Evolutionary conservation across 2,888 invertebrate species (phyloP).

Genomic region (Lasioglossum pauxillum): DNA sequence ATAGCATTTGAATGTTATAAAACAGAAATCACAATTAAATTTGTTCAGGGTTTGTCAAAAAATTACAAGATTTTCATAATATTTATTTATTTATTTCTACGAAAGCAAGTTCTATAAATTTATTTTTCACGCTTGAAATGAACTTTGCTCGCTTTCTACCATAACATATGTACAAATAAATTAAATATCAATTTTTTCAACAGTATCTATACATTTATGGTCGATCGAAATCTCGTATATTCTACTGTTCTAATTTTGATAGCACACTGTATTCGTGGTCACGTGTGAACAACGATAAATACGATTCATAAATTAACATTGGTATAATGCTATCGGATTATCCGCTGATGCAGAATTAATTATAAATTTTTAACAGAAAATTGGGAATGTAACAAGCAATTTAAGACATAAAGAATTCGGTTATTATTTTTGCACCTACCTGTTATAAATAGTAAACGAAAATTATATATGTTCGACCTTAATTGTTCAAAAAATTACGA

Average conservation of each 20-base stretch:
- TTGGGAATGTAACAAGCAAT: background rate
- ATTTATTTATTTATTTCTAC: conserved; percentile 4
- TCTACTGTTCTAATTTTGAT: background rate
- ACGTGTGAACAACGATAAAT: background rate
- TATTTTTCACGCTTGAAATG: background rate
- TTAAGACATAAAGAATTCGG: background rate
- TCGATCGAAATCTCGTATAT: background rate
- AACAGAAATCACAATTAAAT: background rate
- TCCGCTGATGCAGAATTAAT: background rate
- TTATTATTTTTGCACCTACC: background rate
- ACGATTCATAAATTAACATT: background rate
- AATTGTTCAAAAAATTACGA: background rate
- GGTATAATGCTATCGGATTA: background rate
- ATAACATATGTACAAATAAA: background rate
- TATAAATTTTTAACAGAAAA: background rate
- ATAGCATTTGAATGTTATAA: background rate
- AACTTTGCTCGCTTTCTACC: background rate
- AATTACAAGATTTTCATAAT: background rate
- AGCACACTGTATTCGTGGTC: background rate
- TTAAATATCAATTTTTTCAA: background rate
- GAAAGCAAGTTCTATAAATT: background rate
- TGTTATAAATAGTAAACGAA: background rate
- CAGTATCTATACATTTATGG: background rate
- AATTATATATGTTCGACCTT: background rate
- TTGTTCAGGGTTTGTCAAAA: background rate